Base-by-base conservation (phyloP, 2,113 vertebrate species). In the Herpetotheres cachinnans region DNA sequence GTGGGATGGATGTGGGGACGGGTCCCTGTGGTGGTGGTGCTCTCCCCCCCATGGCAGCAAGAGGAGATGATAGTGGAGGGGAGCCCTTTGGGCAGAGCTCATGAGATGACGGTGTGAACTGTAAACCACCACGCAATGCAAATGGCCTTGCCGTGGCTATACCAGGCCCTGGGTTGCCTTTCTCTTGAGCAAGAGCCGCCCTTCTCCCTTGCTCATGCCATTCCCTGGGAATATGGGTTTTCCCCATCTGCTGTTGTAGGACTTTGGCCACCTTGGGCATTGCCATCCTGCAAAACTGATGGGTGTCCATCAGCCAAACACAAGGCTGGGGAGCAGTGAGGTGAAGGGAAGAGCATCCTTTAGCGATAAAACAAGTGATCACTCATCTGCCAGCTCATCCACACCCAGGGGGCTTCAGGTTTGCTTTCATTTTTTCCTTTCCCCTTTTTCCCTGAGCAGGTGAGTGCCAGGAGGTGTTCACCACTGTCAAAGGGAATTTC, bases 401-500 rank as follows among this genome's bases (percentile, higher is more conserved):
- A 16, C n/a, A 30, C 14, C 4, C 10, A 25, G 7, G 12, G 21
- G 8, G 4, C 36, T 89, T 89, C 32, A 56, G 17, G 12, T 91
- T 83, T 82, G 12, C 38, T 76, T 83, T 80, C 34, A 12, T 70
- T 84, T 66, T 69, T 91, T 82, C 61, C 62, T 62, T 55, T 91
- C 59, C n/a, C 50, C 32, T 78, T 81, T 69, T 70, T 26, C 14
- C 72, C 49, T 19, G 46, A 65, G 72, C 95, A 99, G 99, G 98
- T 0, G 99, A 99, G 97, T 99, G 99, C 96, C 99, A 99, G 97
- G 99, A 99, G 89, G 97, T 99, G 27, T 98, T 99, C 85, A 98
- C 98, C 1, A 44, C 96, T 1, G 65, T 99, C 66, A 99, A 96
- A 44, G 99, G 99, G 50, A 99, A 99, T 97, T 99, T 99, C 94